A percentile compares a stretch with the other conserved stretches of the same genome.
These are phyloP conservation scores for Microcebus ravelobensis DNA, from an alignment of 2,113 vertebrate species.

Conservation along the genomic window DNA sequence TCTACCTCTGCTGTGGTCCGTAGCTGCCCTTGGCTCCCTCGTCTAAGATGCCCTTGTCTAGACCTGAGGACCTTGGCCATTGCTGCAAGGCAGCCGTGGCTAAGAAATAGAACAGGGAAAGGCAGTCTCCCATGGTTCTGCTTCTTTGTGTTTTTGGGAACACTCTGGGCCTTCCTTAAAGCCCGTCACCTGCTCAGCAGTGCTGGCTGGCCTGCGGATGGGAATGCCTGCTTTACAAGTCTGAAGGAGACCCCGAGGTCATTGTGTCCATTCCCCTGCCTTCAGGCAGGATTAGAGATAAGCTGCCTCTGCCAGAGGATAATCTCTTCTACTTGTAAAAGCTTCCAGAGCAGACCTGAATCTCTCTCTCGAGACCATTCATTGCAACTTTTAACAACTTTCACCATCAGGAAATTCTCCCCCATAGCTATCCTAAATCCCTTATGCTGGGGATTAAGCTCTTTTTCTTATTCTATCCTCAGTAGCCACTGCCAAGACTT, in stretches of 20 bases:
- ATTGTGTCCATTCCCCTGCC: slow-evolving; percentile 73
- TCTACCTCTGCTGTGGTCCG: neutral
- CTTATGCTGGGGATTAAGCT: slow-evolving; percentile 74
- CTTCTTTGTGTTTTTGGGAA: slow-evolving; percentile 39
- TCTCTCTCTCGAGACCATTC: slow-evolving; percentile 77
- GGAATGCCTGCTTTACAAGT: slow-evolving; percentile 62
- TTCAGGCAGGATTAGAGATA: slow-evolving; percentile 77
- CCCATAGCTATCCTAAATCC: slow-evolving; percentile 77
- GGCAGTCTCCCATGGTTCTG: neutral
- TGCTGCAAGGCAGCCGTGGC: neutral
- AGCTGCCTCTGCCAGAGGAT: slow-evolving; percentile 74
- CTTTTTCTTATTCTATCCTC: slow-evolving; percentile 74
- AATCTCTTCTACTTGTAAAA: slow-evolving; percentile 80
- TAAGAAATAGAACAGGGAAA: neutral
- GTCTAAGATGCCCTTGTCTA: slow-evolving; percentile 21
- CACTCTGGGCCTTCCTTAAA: slow-evolving; percentile 2
- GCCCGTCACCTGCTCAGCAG: neutral
- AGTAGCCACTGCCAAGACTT: slow-evolving; percentile 73
- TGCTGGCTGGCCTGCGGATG: neutral
- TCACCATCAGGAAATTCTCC: slow-evolving; percentile 76
- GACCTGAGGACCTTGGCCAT: neutral
- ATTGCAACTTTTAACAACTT: slow-evolving; percentile 77
- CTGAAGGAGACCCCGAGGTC: slow-evolving; percentile 78
- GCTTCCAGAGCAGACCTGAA: slow-evolving; percentile 71
- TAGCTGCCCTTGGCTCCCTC: neutral